These are phyloP conservation scores for Clinocottus analis DNA, from an alignment of 2,113 vertebrate genomes.

Conservation along the genomic window DNA sequence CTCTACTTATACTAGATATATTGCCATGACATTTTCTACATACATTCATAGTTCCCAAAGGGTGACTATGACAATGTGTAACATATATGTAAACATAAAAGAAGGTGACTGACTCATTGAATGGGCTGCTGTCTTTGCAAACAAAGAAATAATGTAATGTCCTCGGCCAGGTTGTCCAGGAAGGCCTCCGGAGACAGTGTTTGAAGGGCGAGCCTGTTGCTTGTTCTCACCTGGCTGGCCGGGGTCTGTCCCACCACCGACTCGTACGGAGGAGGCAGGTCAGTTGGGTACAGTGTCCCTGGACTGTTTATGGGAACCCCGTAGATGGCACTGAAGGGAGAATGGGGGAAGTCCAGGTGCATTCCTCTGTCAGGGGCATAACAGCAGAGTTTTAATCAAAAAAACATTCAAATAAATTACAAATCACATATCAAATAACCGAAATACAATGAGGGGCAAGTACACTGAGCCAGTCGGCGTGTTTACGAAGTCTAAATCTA, in stretches of 20 bases:
- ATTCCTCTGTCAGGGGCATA: slow-evolving; percentile 84
- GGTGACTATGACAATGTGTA: neutral
- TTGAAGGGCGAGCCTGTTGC: neutral
- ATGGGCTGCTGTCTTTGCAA: neutral
- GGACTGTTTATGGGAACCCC: slow-evolving; percentile 95
- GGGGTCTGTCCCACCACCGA: slow-evolving; percentile 89
- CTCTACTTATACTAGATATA: neutral
- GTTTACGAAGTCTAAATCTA: slow-evolving; percentile 5
- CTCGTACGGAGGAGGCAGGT: slow-evolving; percentile 96
- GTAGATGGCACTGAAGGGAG: slow-evolving; percentile 91
- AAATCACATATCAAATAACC: neutral
- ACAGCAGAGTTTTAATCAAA: slow-evolving; percentile 27
- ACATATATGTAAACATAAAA: neutral
- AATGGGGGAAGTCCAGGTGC: slow-evolving; percentile 91
- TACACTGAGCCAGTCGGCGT: neutral
- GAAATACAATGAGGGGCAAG: slow-evolving; percentile 11
- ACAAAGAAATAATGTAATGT: neutral
- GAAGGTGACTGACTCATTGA: neutral
- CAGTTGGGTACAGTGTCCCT: slow-evolving; percentile 90
- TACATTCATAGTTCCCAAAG: neutral
- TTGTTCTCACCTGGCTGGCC: slow-evolving; percentile 88
- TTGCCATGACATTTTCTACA: neutral
- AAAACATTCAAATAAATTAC: neutral
- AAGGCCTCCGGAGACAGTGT: neutral
- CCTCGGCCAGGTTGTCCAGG: neutral